phyloP scores from a whole-genome alignment of 2,797 vertebrate genomes.

The Myiotriccus ornatus region DNA sequence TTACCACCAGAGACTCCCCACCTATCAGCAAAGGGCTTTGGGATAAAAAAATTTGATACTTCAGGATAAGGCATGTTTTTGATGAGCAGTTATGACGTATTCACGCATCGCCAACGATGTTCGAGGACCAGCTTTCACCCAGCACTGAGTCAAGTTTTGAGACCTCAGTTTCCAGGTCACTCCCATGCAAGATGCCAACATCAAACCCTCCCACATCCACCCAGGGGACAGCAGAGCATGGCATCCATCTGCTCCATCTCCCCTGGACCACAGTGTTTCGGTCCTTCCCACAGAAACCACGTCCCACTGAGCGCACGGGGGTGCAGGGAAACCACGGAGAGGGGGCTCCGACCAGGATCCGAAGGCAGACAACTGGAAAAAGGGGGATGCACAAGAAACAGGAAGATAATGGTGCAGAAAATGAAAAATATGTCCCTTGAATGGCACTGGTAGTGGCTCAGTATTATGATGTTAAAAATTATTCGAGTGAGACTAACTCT shows the following conservation, averaged over 20 bases:
- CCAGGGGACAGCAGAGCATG: fast-evolving
- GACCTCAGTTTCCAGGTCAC: not conserved
- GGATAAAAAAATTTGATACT: not conserved
- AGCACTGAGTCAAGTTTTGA: fast-evolving
- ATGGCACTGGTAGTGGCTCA: not conserved
- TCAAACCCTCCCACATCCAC: not conserved
- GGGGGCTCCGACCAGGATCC: not conserved
- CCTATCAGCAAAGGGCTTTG: not conserved
- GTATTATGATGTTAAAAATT: slow-evolving; percentile 21
- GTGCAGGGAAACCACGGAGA: not conserved
- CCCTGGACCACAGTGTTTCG: not conserved
- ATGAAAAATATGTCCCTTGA: not conserved
- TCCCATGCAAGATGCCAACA: not conserved
- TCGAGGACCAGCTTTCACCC: not conserved
- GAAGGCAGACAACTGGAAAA: not conserved
- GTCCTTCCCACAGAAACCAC: not conserved
- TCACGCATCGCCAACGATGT: fast-evolving
- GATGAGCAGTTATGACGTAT: not conserved
- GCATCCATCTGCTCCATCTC: not conserved
- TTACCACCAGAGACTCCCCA: not conserved
- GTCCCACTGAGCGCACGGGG: fast-evolving
- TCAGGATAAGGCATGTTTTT: not conserved
- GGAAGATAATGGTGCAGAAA: not conserved
- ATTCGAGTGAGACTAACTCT: slow-evolving; percentile 36
- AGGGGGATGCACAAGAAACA: not conserved